phyloP scores from a whole-genome alignment of 2,888 invertebrate genomes.

The Theristus sp. region DNA sequence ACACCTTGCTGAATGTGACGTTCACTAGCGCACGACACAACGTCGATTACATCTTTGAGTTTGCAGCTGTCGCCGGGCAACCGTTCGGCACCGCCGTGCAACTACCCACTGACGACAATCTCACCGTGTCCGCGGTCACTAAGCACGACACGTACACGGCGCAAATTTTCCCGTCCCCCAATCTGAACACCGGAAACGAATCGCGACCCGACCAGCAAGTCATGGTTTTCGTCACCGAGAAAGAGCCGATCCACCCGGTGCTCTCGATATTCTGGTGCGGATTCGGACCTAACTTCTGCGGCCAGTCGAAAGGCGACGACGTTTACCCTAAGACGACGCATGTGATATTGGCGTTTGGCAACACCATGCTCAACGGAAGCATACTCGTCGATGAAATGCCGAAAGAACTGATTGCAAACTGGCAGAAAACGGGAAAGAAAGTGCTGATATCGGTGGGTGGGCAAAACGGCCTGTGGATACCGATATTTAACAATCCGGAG shows the following conservation, averaged over 20 bases:
- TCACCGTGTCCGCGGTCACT: too few relatives aligned
- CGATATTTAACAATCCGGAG: background rate
- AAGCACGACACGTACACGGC: too few relatives aligned
- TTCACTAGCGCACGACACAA: too few relatives aligned
- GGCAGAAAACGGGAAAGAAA: background rate
- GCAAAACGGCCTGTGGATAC: background rate
- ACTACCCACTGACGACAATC: too few relatives aligned
- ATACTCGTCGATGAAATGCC: background rate
- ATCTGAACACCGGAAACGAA: background rate
- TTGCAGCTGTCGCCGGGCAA: too few relatives aligned
- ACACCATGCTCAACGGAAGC: background rate
- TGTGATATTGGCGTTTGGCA: background rate
- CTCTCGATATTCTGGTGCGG: background rate
- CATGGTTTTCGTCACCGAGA: too few relatives aligned
- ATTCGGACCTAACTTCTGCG: background rate
- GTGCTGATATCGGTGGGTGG: background rate
- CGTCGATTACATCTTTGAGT: too few relatives aligned
- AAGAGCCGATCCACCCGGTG: too few relatives aligned
- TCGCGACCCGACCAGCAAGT: too few relatives aligned
- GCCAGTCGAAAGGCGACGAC: background rate
- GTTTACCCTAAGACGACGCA: background rate
- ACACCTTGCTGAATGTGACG: too few relatives aligned
- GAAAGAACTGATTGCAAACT: background rate
- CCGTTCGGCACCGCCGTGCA: too few relatives aligned
- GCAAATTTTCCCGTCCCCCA: too few relatives aligned